Conservation (phyloP, 1,140 invertebrate genomes). For the Drosophila kanapiae region DNA sequence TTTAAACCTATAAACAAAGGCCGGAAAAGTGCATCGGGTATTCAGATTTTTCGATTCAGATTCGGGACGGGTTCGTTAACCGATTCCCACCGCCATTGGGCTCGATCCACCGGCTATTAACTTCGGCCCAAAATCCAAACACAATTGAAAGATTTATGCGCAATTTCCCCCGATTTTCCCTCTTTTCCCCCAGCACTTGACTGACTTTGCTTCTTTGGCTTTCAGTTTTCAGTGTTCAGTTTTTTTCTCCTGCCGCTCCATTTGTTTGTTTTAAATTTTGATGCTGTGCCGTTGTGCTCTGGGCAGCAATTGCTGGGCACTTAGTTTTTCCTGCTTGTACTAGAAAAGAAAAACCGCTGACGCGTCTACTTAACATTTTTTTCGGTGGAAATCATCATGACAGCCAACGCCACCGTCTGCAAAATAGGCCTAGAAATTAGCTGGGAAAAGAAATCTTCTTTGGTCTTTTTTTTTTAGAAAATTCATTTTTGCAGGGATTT, state of each 20-base stretch:
- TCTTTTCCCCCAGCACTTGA: constrained; percentile 53
- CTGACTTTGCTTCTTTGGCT: constrained; percentile 63
- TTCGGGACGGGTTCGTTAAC: constrained; percentile 71
- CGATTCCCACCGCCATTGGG: constrained; percentile 37
- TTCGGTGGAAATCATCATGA: constrained; percentile 52
- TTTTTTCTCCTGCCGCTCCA: constrained; percentile 34
- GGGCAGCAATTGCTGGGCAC: constrained; percentile 69
- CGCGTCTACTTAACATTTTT: constrained; percentile 80
- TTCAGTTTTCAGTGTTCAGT: constrained; percentile 12
- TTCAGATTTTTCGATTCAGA: constrained; percentile 5
- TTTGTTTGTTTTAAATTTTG: constrained; percentile 76
- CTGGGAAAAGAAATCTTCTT: constrained; percentile 24
- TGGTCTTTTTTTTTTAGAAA: constrained; percentile 5
- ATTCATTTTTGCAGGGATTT: constrained; percentile 38
- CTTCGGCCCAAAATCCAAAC: constrained; percentile 73
- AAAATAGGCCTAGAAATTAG: constrained; percentile 70
- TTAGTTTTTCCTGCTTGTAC: constrained; percentile 73
- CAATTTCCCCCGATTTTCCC: constrained; percentile 48
- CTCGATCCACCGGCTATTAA: constrained; percentile 65
- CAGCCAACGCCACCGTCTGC: constrained; percentile 55
- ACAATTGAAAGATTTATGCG: constrained; percentile 82
- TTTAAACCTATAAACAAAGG: constrained; percentile 2
- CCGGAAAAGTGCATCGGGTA: constrained; percentile 1
- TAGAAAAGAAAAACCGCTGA: constrained; percentile 63
- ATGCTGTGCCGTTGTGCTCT: constrained; percentile 29